Percentiles rank a stretch among this genome's conserved stretches.
These are phyloP conservation scores for Ochropacha duplaris DNA, from an alignment of 2,888 invertebrate genomes.

Conservation along the genomic window DNA sequence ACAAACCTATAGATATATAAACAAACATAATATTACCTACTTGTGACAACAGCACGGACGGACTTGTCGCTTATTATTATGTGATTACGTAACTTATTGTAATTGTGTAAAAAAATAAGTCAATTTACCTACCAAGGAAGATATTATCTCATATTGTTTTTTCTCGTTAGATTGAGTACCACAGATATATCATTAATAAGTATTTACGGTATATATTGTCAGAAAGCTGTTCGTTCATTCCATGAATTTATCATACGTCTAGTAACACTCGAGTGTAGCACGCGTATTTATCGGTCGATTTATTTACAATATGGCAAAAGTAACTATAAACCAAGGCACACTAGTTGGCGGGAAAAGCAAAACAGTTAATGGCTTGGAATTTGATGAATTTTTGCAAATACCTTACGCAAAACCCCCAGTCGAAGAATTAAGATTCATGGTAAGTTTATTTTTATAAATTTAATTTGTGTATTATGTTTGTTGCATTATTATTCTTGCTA, in stretches of 20 bases:
- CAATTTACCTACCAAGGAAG: too few species aligned
- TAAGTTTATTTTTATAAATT: conserved; percentile 21
- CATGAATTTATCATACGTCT: background rate
- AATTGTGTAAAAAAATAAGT: too few species aligned
- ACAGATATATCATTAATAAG: background rate
- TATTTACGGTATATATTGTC: background rate
- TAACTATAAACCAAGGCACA: conserved; percentile 56
- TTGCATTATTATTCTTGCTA: too few species aligned
- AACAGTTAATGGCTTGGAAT: conserved; percentile 58
- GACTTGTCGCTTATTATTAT: too few species aligned
- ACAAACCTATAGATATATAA: too few species aligned
- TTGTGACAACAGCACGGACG: too few species aligned
- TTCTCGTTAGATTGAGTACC: background rate
- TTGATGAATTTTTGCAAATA: conserved; percentile 70
- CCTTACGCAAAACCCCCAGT: conserved; percentile 82
- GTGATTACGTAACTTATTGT: too few species aligned
- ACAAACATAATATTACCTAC: too few species aligned
- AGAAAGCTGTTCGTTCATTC: conserved; percentile 2
- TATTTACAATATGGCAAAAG: conserved; percentile 33
- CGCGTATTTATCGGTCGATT: background rate
- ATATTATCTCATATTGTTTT: too few species aligned
- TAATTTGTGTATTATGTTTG: too few species aligned
- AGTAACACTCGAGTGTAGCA: background rate
- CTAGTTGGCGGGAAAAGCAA: conserved; percentile 54
- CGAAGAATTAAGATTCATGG: conserved; percentile 58